phyloP scores from a whole-genome alignment of 2,113 vertebrate species.

The Bagarius yarrelli region DNA sequence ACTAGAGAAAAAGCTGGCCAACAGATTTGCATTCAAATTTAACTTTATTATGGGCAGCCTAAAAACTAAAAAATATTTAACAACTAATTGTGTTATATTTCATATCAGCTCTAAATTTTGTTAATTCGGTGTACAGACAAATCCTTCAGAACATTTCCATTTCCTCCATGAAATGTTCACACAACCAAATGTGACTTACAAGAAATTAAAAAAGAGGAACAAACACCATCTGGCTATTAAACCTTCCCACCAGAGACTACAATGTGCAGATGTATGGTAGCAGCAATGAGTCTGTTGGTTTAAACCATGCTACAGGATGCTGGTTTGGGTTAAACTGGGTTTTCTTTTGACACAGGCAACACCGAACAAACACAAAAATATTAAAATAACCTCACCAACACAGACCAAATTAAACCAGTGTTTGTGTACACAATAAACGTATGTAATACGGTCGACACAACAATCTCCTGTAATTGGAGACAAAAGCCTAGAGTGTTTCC shows the following conservation, averaged over 20 bases:
- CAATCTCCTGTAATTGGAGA: slow-evolving; percentile 3
- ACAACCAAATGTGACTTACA: not conserved
- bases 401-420: slow-evolving; percentile 18
- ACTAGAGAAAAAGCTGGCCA: not conserved
- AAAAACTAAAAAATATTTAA: too few species aligned
- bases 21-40: too few species aligned
- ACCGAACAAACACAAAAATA: not conserved
- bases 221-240: slow-evolving; percentile 9
- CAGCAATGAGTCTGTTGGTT: not conserved
- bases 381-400: not conserved
- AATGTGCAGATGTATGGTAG: not conserved
- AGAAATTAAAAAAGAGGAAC: slow-evolving; percentile 32
- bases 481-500: not conserved
- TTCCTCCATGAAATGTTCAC: not conserved
- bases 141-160: too few species aligned
- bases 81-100: too few species aligned
- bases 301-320: not conserved
- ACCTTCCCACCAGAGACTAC: not conserved
- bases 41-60: too few species aligned
- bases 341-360: not conserved
- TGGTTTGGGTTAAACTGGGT: slow-evolving; percentile 6
- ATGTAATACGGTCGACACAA: not conserved
- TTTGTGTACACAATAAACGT: slow-evolving; percentile 36
- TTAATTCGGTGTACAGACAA: too few species aligned
- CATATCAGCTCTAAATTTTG: too few species aligned